Conservation (phyloP, 1,140 invertebrate species). For the Hyles euphorbiae region DNA sequence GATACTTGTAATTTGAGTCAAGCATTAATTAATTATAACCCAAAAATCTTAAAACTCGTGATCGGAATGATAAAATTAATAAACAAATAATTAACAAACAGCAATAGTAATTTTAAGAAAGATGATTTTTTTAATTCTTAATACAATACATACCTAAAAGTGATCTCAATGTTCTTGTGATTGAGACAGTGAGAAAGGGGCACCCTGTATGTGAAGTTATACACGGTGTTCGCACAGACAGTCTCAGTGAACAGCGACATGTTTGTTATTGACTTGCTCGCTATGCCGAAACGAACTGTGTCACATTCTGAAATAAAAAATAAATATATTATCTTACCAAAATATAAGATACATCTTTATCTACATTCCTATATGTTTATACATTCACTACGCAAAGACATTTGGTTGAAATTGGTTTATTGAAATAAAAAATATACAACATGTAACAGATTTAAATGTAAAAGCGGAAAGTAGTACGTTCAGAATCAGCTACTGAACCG, state of each 20-base stretch:
- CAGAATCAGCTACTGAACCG: too few species aligned
- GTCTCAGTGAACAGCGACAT: conserved; percentile 39
- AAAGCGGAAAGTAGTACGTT: too few species aligned
- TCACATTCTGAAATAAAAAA: conserved; percentile 41
- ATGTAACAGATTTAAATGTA: too few species aligned
- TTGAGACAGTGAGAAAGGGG: conserved; percentile 52
- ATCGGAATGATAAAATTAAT: too few species aligned
- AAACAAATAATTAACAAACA: background rate
- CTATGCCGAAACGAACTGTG: conserved; percentile 41
- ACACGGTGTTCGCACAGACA: conserved; percentile 30
- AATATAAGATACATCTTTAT: background rate
- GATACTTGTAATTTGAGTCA: too few species aligned
- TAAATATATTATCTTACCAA: background rate
- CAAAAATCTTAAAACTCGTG: too few species aligned
- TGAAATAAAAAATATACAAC: too few species aligned
- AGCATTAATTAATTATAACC: too few species aligned
- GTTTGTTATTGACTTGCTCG: conserved; percentile 36
- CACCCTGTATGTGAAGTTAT: conserved; percentile 46
- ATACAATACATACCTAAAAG: conserved; percentile 34
- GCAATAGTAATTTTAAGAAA: background rate
- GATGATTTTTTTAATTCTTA: background rate
- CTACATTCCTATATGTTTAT: too few species aligned
- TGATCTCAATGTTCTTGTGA: conserved; percentile 44
- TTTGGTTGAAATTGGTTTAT: too few species aligned
- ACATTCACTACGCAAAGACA: too few species aligned